phyloP scores from a whole-genome alignment of 2,797 vertebrate genomes.

The Pseudomugil tenellus region DNA sequence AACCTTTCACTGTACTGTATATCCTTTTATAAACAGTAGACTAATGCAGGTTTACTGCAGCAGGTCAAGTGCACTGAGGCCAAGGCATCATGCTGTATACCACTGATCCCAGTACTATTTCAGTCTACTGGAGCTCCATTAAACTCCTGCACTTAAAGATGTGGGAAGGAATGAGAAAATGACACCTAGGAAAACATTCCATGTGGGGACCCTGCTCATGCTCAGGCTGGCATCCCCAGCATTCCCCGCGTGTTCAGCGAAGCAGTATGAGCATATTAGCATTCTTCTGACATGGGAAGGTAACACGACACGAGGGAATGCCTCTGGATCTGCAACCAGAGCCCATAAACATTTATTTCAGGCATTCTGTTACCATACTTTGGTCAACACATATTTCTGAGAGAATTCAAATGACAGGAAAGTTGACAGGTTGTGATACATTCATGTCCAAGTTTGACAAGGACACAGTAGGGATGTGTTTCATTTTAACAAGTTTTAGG shows the following conservation, averaged over 20 bases:
- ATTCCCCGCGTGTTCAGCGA: conserved; percentile 70
- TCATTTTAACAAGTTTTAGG: background rate
- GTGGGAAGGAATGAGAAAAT: conserved; percentile 75
- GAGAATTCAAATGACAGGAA: conserved; percentile 34
- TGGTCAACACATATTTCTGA: conserved; percentile 50
- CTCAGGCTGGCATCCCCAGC: conserved; percentile 65
- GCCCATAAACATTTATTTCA: conserved; percentile 80
- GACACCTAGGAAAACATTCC: conserved; percentile 83
- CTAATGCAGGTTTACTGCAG: background rate
- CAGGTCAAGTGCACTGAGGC: conserved; percentile 28
- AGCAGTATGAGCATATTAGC: conserved; percentile 78
- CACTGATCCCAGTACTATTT: conserved; percentile 45
- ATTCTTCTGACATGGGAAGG: conserved; percentile 79
- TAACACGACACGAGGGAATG: conserved; percentile 69
- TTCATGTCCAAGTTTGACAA: background rate
- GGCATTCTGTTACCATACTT: conserved; percentile 58
- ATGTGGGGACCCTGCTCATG: conserved; percentile 66
- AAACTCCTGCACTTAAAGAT: conserved; percentile 61
- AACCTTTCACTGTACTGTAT: no score
- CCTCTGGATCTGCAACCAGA: conserved; percentile 72
- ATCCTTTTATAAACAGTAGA: background rate
- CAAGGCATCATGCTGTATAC: conserved; percentile 21
- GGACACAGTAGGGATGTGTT: background rate
- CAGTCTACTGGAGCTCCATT: conserved; percentile 49
- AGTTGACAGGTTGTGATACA: conserved; percentile 23